Conservation (phyloP, 2,888 invertebrate species). For the Scaptomyza polygonia region DNA sequence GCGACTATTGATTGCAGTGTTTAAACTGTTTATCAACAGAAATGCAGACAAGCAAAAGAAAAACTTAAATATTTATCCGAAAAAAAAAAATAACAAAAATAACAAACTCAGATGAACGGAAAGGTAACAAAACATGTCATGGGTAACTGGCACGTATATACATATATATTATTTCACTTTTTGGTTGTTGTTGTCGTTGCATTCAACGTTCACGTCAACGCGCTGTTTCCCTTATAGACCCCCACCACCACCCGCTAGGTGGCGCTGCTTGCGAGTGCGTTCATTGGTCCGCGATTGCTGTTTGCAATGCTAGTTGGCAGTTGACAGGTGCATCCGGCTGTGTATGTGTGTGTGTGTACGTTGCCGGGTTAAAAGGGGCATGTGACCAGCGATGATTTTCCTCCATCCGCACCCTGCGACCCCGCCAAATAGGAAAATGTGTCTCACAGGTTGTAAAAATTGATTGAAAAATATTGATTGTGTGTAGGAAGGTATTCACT, state of each 20-base stretch:
- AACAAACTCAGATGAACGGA: conserved; percentile 38
- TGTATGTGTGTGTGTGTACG: conserved; percentile 15
- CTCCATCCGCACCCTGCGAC: neutral
- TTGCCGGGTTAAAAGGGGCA: conserved; percentile 6
- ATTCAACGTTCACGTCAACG: conserved; percentile 54
- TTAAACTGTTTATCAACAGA: conserved; percentile 63
- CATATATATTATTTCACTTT: conserved; percentile 28
- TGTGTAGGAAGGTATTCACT: conserved; percentile 42
- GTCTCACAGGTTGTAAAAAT: conserved; percentile 55
- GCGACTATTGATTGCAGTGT: conserved; percentile 56
- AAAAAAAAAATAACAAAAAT: conserved; percentile 3
- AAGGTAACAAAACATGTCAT: conserved; percentile 46
- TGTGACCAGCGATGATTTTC: conserved; percentile 6
- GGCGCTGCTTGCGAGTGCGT: conserved; percentile 40
- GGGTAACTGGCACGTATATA: conserved; percentile 33
- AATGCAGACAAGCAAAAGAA: conserved; percentile 18
- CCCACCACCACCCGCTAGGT: conserved; percentile 21
- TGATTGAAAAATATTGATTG: conserved; percentile 68
- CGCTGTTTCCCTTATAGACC: conserved; percentile 23
- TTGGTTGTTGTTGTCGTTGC: conserved; percentile 21
- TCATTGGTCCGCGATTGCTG: conserved; percentile 36
- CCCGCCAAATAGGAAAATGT: conserved; percentile 46
- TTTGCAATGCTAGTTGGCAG: conserved; percentile 49
- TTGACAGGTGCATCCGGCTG: conserved; percentile 60
- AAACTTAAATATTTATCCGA: conserved; percentile 45